A percentile compares a stretch with the other conserved stretches of the same genome.
Conservation (phyloP, 2,797 vertebrate species). For the Phataginus tricuspis region DNA sequence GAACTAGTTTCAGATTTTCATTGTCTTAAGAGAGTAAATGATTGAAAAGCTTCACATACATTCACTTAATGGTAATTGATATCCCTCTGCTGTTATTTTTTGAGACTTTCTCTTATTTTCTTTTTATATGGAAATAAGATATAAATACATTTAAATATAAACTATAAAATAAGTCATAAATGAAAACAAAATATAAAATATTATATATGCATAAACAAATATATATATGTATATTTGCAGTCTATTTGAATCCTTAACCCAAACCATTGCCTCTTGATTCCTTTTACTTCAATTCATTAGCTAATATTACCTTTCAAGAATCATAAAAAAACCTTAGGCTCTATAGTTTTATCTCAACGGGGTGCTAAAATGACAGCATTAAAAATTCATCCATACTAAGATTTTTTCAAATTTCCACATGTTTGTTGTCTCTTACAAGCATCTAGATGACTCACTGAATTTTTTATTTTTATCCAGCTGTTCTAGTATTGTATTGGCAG, state of each 20-base stretch:
- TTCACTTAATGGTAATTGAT: constrained; percentile 14
- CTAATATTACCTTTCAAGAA: constrained; percentile 18
- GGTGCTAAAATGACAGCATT: neutral
- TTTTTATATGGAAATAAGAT: neutral
- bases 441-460: neutral
- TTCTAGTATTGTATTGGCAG: neutral
- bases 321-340: neutral
- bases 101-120: neutral
- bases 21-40: neutral
- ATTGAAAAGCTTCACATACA: constrained; percentile 10
- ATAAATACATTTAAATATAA: neutral
- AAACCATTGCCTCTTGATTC: neutral
- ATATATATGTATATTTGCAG: neutral
- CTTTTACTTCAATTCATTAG: neutral
- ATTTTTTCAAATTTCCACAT: neutral
- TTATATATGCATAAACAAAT: neutral
- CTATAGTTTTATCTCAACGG: neutral
- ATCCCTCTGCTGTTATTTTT: neutral
- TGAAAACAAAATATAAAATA: neutral
- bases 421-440: neutral
- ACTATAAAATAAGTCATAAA: neutral
- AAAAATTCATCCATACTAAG: neutral
- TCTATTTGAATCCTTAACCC: neutral
- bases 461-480: neutral
- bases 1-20: neutral